Base-by-base conservation (phyloP, 2,797 vertebrate species). In the Dromococcyx pavoninus region DNA sequence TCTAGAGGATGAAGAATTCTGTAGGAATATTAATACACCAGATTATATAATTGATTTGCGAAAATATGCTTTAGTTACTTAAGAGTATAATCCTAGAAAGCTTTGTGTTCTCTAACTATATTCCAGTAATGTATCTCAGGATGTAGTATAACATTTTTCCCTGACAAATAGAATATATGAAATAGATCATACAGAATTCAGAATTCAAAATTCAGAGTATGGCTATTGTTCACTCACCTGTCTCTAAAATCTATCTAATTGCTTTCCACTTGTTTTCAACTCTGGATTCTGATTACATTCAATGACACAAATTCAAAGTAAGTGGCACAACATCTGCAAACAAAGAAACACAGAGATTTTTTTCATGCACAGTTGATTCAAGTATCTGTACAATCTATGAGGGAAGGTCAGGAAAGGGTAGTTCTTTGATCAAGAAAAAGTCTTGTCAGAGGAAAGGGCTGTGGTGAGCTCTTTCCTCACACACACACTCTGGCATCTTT, bases 331-430 rank as follows among this genome's bases (percentile, higher is more conserved):
- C 69, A 75, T 50, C 74, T 91, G 85, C 69, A 77, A 95, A 58
- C 32, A 62, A 74, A 92, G 74, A 62, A 94, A 48, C 56, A 64
- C 27, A 46, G 5, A 17, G 35, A 37, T 21, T 71, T 95, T 95
- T 71, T 91, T 95, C 94, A 94, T 91, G 95, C 93, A 83, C 64
- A 75, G 41, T 85, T 96, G 60, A 53, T 50, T 92, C 78, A 84
- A 73, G 24, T 93, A 96, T 93, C 95, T 93, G 66, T 35, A 70
- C 85, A 76, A 97, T 94, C 95, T 94, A 32, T 90, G 72, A 77
- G 83, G 89, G 95, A 97, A 97, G 91, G 96, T 94, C 93, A 94
- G 51, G 25, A 48, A 96, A 96, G 84, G 91, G 66, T 48, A 71
- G 54, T 23, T 27, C 48, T 77, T 66, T 83, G 69, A 90, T 89